phyloP scores from a whole-genome alignment of 2,797 vertebrate genomes.

The Rhynchonycteris naso region DNA sequence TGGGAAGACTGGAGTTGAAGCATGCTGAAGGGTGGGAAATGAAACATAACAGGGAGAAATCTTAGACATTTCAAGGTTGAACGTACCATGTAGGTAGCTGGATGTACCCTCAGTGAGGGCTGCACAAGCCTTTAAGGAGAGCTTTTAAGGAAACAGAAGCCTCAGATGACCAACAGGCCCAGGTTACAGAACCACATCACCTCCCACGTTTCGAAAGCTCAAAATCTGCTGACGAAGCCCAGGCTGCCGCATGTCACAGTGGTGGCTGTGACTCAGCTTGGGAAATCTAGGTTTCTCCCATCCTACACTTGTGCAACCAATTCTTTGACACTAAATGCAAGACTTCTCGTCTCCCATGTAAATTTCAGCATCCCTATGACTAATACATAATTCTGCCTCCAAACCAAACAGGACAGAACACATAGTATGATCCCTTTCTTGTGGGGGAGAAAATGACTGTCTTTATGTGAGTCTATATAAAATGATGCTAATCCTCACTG shows the following conservation, averaged over 20 bases:
- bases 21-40: not conserved
- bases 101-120: fast-evolving
- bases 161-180: not conserved
- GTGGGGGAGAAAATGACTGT: not conserved
- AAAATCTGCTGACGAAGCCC: not conserved
- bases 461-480: not conserved
- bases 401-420: not conserved
- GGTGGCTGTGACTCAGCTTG: not conserved
- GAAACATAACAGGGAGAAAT: not conserved
- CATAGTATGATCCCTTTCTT: not conserved
- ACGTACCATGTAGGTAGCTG: not conserved
- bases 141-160: not conserved
- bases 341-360: slow-evolving; percentile 15
- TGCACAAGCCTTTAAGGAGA: not conserved
- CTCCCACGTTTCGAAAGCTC: not conserved
- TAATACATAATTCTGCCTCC: slow-evolving; percentile 54
- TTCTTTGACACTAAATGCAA: not conserved
- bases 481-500: not conserved
- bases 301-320: not conserved
- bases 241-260: not conserved
- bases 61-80: not conserved
- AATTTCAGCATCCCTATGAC: slow-evolving; percentile 59
- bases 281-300: slow-evolving; percentile 36
- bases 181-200: not conserved
- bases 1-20: not conserved